A percentile compares a stretch with the other conserved stretches of the same genome.
Conservation (phyloP, 2,888 invertebrate species). For the Leptinotarsa peninsularis region DNA sequence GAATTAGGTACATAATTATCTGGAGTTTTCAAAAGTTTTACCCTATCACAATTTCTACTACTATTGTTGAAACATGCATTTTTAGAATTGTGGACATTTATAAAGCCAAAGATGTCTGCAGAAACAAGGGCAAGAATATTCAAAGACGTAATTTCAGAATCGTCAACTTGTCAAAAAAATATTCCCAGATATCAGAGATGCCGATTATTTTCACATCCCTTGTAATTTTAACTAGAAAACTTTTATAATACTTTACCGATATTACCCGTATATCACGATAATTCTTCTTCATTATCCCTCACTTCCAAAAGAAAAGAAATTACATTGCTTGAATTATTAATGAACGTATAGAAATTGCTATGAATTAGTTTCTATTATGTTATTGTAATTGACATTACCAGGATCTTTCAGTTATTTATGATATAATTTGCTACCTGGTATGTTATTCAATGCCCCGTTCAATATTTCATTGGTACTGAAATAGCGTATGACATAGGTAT, state of each 20-base stretch:
- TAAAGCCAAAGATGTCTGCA: too few species aligned
- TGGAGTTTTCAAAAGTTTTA: too few species aligned
- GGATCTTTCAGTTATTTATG: constrained; percentile 22
- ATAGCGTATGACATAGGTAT: constrained; percentile 8
- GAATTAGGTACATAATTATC: too few species aligned
- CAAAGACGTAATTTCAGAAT: background rate
- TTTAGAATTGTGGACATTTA: too few species aligned
- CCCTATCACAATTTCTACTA: too few species aligned
- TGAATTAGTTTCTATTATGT: constrained; percentile 27
- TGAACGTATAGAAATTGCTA: constrained; percentile 28
- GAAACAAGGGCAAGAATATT: background rate
- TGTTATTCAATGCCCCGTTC: constrained; percentile 21
- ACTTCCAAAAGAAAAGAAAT: constrained; percentile 8
- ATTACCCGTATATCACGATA: constrained; percentile 12
- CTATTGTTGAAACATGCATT: too few species aligned
- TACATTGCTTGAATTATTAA: constrained; percentile 3
- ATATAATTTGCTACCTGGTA: constrained; percentile 9
- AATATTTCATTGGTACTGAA: constrained; percentile 17
- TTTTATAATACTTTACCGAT: background rate
- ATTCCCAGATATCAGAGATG: background rate
- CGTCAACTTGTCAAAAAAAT: background rate
- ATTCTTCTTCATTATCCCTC: constrained; percentile 3
- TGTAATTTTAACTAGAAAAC: background rate
- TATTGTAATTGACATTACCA: constrained; percentile 24
- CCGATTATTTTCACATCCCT: background rate